Evolutionary conservation across 2,113 vertebrate species (phyloP).

Genomic region (Chaenocephalus aceratus): DNA sequence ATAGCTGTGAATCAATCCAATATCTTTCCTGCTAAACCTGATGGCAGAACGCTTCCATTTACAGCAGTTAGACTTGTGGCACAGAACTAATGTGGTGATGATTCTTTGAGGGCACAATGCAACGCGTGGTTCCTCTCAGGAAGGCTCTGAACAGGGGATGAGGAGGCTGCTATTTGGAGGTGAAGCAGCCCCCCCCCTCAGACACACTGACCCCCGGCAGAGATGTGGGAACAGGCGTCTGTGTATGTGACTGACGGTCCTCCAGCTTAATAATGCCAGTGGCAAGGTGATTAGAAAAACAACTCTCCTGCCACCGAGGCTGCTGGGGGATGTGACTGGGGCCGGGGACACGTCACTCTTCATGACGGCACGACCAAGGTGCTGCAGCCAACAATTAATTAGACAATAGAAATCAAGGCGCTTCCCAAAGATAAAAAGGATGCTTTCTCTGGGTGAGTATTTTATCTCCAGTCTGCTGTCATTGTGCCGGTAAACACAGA

Average conservation of each 20-base stretch:
- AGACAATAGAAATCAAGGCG: conserved; percentile 51
- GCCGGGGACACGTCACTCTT: conserved; percentile 52
- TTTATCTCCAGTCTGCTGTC: neutral
- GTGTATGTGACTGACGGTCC: conserved; percentile 38
- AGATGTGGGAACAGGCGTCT: conserved; percentile 57
- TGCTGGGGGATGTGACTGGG: conserved; percentile 43
- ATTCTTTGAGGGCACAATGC: conserved; percentile 38
- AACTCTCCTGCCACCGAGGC: conserved; percentile 41
- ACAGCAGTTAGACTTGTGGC: conserved; percentile 33
- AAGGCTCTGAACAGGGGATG: conserved; percentile 21
- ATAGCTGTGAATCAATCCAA: neutral
- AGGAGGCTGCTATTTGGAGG: conserved; percentile 1
- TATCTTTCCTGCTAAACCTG: neutral
- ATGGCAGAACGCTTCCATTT: conserved; percentile 18
- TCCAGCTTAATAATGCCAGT: conserved; percentile 59
- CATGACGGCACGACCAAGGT: conserved; percentile 45
- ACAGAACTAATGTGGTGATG: conserved; percentile 47
- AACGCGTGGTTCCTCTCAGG: conserved; percentile 33
- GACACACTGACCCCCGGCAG: conserved; percentile 37
- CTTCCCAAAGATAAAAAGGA: conserved; percentile 28
- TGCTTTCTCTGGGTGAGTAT: conserved; percentile 34
- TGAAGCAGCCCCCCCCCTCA: conserved; percentile 20
- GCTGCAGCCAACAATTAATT: conserved; percentile 56
- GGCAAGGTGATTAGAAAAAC: conserved; percentile 70
- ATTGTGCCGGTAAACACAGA: conserved; percentile 14